phyloP scores from a whole-genome alignment of 64 coral and sea anemone genomes.

The Orbicella faveolata region DNA sequence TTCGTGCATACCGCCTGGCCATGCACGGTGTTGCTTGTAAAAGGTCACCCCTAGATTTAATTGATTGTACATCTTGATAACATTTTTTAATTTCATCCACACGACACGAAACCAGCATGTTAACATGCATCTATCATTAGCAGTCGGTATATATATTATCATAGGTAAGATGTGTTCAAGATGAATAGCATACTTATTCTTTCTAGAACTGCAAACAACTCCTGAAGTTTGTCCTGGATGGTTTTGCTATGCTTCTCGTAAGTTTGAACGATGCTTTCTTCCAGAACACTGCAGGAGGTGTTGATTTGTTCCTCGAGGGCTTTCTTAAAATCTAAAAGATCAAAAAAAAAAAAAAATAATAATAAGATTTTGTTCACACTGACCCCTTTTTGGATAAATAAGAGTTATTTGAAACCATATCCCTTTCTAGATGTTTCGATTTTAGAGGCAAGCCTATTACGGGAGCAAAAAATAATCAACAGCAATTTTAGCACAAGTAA shows the following conservation, averaged over 20 bases:
- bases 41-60: not conserved
- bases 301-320: conserved; percentile 78
- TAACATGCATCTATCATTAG: not conserved
- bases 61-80: not conserved
- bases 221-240: conserved; percentile 93
- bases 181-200: conserved; percentile 83
- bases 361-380: too few relatives aligned
- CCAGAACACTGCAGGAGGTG: conserved; percentile 70
- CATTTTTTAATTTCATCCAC: not conserved
- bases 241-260: conserved; percentile 87
- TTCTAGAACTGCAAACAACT: conserved; percentile 90
- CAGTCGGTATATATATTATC: too few relatives aligned
- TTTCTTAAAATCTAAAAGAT: conserved; percentile 79
- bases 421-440: too few relatives aligned
- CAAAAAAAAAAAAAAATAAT: too few relatives aligned
- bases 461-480: too few relatives aligned
- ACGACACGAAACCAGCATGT: not conserved
- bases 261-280: conserved; percentile 88
- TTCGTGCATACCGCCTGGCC: not conserved
- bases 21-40: not conserved
- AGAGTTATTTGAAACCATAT: too few relatives aligned
- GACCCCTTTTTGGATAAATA: too few relatives aligned
- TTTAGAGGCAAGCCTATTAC: too few relatives aligned
- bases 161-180: too few relatives aligned
- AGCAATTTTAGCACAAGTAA: too few relatives aligned